phyloP scores from a whole-genome alignment of 2,797 vertebrate species.

The Holocentrus rufus region DNA sequence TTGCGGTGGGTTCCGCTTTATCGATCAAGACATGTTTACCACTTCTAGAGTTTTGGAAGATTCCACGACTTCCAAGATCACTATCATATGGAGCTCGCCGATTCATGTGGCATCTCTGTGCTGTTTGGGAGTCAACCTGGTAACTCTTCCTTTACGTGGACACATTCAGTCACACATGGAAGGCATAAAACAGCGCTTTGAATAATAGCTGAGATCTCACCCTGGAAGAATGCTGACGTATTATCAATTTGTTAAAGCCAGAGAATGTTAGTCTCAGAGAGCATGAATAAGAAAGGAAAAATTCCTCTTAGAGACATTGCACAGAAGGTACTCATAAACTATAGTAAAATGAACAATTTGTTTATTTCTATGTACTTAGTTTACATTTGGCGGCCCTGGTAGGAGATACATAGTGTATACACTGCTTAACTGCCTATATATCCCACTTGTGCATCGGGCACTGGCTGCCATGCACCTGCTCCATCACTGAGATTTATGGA shows the following conservation, averaged over 20 bases:
- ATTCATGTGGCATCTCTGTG: slow-evolving; percentile 37
- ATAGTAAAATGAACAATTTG: not conserved
- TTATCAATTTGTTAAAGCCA: slow-evolving; percentile 23
- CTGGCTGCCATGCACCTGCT: not conserved
- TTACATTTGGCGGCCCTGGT: slow-evolving; percentile 1
- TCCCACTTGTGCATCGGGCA: not conserved
- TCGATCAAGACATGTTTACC: slow-evolving; percentile 66
- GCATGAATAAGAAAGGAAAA: slow-evolving; percentile 8
- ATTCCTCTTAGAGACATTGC: not conserved
- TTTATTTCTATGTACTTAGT: not conserved
- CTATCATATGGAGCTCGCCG: slow-evolving; percentile 46
- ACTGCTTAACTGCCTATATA: not conserved
- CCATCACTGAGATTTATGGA: slow-evolving; percentile 1
- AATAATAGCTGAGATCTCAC: slow-evolving; percentile 58
- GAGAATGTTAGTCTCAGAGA: slow-evolving; percentile 4
- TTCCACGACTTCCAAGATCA: slow-evolving; percentile 46
- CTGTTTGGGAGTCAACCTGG: slow-evolving; percentile 60
- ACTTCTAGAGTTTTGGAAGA: slow-evolving; percentile 59
- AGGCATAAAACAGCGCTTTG: slow-evolving; percentile 53
- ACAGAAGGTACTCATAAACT: not conserved
- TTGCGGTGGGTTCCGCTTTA: slow-evolving; percentile 42
- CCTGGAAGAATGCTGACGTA: slow-evolving; percentile 49
- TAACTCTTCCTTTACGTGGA: slow-evolving; percentile 63
- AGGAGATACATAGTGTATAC: not conserved
- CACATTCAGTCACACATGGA: slow-evolving; percentile 62